phyloP scores from a whole-genome alignment of 2,888 invertebrate genomes.

The Listrodromus nycthemerus region DNA sequence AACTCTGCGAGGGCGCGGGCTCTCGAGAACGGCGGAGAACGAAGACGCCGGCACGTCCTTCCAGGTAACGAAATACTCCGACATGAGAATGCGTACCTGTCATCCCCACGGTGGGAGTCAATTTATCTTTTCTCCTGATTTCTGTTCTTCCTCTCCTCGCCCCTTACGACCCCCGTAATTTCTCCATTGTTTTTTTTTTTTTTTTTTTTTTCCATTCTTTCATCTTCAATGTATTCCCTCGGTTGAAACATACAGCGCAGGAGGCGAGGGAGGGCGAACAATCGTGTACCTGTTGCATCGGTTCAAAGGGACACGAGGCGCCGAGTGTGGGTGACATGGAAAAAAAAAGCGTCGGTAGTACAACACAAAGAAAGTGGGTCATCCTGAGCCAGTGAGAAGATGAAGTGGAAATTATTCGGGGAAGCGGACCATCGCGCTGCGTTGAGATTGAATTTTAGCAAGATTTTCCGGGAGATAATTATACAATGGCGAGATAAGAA shows the following conservation, averaged over 20 bases:
- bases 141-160: constrained; percentile 18
- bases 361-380: constrained; percentile 33
- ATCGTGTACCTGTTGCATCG: constrained; percentile 55
- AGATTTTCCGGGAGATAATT: constrained; percentile 53
- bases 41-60: constrained; percentile 57
- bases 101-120: constrained; percentile 62
- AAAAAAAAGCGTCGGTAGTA: background rate
- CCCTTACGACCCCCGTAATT: background rate
- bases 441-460: constrained; percentile 56
- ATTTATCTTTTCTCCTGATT: constrained; percentile 65
- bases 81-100: constrained; percentile 62
- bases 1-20: constrained; percentile 33
- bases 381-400: background rate
- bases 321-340: background rate
- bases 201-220: background rate
- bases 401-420: background rate
- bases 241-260: constrained; percentile 18
- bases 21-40: constrained; percentile 21
- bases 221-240: background rate
- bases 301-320: background rate
- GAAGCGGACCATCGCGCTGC: background rate
- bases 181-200: constrained; percentile 21
- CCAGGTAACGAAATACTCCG: constrained; percentile 67
- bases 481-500: constrained; percentile 47
- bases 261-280: constrained; percentile 35